Percentiles rank a stretch among this genome's conserved stretches.
Conservation (phyloP, 2,888 invertebrate species). For the Craniophora ligustri region DNA sequence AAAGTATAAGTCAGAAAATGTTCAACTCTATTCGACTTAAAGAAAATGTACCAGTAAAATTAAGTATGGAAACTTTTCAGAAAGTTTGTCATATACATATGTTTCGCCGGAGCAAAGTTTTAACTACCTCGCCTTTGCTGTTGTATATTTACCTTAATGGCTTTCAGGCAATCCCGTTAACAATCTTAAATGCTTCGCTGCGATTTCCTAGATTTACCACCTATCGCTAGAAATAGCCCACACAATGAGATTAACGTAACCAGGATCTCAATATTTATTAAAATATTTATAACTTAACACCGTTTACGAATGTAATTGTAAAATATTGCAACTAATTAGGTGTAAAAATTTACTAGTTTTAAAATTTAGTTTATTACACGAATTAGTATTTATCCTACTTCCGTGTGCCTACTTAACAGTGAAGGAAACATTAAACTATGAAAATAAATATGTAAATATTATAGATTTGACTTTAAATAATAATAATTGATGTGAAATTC, state of each 20-base stretch:
- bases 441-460: conserved; percentile 65
- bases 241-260: conserved; percentile 83
- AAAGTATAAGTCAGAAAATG: no score
- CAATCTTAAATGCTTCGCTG: conserved; percentile 8
- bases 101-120: not conserved
- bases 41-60: no score
- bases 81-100: not conserved
- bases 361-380: conserved; percentile 66
- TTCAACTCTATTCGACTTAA: no score
- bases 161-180: not conserved
- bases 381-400: conserved; percentile 69
- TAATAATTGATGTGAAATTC: conserved; percentile 61
- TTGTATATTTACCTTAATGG: conserved; percentile 2
- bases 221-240: conserved; percentile 58
- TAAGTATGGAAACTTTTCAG: no score
- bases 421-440: conserved; percentile 64
- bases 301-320: conserved; percentile 67
- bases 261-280: conserved; percentile 85
- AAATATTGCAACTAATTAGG: conserved; percentile 72
- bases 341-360: conserved; percentile 61
- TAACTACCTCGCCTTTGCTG: conserved; percentile 2
- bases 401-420: conserved; percentile 81
- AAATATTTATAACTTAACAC: conserved; percentile 76
- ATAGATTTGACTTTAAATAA: conserved; percentile 59
- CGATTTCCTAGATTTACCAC: conserved; percentile 16